phyloP scores from a whole-genome alignment of 2,888 invertebrate species.

The Pristionchus japonicus region DNA sequence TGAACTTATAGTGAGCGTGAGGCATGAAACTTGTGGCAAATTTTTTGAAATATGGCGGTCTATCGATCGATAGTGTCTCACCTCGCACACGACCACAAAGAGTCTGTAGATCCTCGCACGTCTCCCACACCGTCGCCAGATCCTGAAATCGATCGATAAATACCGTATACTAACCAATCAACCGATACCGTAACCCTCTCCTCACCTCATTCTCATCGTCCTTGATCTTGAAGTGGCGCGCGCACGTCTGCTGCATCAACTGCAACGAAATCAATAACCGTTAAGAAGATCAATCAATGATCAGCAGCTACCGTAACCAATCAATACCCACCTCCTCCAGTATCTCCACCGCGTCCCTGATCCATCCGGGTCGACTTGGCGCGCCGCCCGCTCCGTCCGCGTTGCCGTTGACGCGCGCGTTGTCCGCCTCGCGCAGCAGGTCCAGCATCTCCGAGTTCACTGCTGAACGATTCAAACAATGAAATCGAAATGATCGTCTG shows the following conservation, averaged over 20 bases:
- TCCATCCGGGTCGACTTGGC: conserved; percentile 47
- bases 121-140: conserved; percentile 29
- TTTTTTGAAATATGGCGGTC: no score
- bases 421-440: not conserved
- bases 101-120: conserved; percentile 45
- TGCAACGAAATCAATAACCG: not conserved
- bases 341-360: conserved; percentile 32
- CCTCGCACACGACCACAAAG: conserved; percentile 24
- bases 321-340: conserved; percentile 19
- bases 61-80: no score
- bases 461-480: no score
- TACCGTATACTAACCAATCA: not conserved
- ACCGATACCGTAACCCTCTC: conserved; percentile 17
- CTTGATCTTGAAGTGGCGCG: conserved; percentile 45
- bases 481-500: no score
- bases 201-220: not conserved
- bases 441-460: conserved; percentile 3
- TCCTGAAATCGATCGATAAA: conserved; percentile 34
- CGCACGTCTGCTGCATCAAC: conserved; percentile 44
- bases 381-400: conserved; percentile 1
- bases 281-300: not conserved
- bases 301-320: not conserved
- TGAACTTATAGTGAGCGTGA: not conserved
- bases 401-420: not conserved
- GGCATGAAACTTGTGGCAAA: not conserved